Percentiles rank a stretch among this genome's conserved stretches.
phyloP scores from a whole-genome alignment of 2,113 vertebrate genomes.

The Andinoacara biseriatus region DNA sequence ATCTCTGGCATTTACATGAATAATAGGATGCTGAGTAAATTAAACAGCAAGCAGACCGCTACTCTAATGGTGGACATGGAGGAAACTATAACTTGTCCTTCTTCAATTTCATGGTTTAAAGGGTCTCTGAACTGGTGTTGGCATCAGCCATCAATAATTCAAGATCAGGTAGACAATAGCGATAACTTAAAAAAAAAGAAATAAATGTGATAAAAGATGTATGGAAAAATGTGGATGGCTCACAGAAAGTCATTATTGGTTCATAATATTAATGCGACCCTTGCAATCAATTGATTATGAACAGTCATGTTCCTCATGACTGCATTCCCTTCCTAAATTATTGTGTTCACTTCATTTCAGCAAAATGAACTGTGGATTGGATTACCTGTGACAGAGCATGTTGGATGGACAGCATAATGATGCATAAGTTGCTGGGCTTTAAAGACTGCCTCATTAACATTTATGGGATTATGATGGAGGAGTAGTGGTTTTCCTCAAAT shows the following conservation, averaged over 20 bases:
- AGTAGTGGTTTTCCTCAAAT: background rate
- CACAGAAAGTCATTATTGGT: background rate
- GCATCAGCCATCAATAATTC: background rate
- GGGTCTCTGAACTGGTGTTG: background rate
- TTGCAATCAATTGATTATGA: background rate
- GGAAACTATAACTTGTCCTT: background rate
- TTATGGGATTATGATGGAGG: background rate
- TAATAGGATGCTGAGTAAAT: background rate
- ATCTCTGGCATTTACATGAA: background rate
- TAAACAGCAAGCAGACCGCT: background rate
- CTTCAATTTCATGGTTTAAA: slow-evolving; percentile 4
- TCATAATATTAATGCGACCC: background rate
- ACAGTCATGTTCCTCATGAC: background rate
- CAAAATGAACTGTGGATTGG: background rate
- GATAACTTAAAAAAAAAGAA: background rate
- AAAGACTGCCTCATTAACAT: background rate
- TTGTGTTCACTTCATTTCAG: background rate
- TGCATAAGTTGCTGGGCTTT: background rate
- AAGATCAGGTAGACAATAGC: background rate
- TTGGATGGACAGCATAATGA: background rate
- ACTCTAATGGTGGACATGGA: background rate
- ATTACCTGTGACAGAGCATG: background rate
- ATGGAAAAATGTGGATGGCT: background rate
- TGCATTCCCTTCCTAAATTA: background rate
- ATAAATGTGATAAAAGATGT: background rate